Percentiles rank a stretch among this genome's conserved stretches.
These are phyloP conservation scores for Lathronympha strigana DNA, from an alignment of 2,888 invertebrate genomes.

Conservation along the genomic window DNA sequence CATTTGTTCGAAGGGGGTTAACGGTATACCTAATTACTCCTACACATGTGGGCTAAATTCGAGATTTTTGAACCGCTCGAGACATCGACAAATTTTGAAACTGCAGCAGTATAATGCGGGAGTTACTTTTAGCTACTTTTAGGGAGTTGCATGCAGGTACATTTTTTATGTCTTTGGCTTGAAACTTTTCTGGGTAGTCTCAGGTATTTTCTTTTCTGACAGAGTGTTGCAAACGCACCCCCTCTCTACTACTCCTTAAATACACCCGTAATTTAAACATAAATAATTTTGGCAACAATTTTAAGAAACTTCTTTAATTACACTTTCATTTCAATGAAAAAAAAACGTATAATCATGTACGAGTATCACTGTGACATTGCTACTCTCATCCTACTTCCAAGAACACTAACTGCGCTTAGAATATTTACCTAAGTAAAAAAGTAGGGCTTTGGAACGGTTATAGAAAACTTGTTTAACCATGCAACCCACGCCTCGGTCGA, in stretches of 20 bases:
- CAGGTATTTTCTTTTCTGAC: too few species aligned
- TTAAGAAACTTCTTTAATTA: background rate
- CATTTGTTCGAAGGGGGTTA: background rate
- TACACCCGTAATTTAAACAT: too few species aligned
- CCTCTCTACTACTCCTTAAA: too few species aligned
- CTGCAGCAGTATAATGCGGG: too few species aligned
- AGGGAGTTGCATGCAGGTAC: too few species aligned
- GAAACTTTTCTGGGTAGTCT: too few species aligned
- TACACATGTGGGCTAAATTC: background rate
- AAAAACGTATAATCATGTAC: background rate
- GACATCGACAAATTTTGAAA: background rate
- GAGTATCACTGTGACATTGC: background rate
- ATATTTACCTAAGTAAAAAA: constrained; percentile 11
- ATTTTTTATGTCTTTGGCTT: too few species aligned
- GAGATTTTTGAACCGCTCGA: background rate
- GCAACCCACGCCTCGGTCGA: constrained; percentile 31
- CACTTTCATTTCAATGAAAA: background rate
- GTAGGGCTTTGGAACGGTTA: constrained; percentile 29
- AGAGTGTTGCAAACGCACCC: too few species aligned
- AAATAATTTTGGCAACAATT: too few species aligned
- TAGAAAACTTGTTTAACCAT: constrained; percentile 36
- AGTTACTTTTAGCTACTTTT: too few species aligned
- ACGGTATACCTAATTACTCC: background rate
- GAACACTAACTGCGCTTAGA: background rate
- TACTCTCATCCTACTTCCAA: background rate